Evolutionary conservation across 2,797 vertebrate species (phyloP), one percentile per base, ranked within the genome.

Genomic region (Myotis vivesi): DNA sequence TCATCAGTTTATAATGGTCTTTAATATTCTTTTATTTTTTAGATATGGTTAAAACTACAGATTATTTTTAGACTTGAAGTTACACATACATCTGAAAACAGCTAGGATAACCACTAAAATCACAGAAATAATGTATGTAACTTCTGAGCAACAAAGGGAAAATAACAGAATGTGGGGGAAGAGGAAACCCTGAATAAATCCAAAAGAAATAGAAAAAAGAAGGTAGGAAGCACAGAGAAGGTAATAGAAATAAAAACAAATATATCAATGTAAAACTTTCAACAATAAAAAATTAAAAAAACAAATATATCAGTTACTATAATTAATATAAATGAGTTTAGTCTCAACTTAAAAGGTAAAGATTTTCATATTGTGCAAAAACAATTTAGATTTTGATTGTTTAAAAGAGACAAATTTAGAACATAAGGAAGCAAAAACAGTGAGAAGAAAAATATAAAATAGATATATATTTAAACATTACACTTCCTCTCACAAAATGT

Each of bases 61-160:
- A 33, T 49, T 91, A 82, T 72, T 72, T 89, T 87, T 89, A 55
- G 59, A 76, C 20, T 86, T 82, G 64, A 84, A 55, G 57, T 83
- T 89, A 71, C 28, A 82, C 36, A 38, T 28, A 11, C 28, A 71
- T 36, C 53, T 82, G 89, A 57, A 89, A 92, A 57, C 13, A 77
- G 46, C 23, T 55, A 46, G 75, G n/a, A 72, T 79, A 82, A 92
- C 4, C 22, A 76, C 53, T 25, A 68, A 90, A 82, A 55, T 22
- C 9, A 87, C 30, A 94, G 46, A 71, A 86, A 82, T 75, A 69
- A 84, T 73, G 25, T 49, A 71, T 11, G 1, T 57, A 66, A 89
- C 17, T 76, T 89, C 53, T 86, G 53, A 89, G 75, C 8, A 68
- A n/a, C 3, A 91, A 36, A 38, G 22, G 38, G 28, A 46, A 89